Evolutionary conservation across 1,140 invertebrate genomes (phyloP), one percentile per base, ranked within the genome.

Genomic region (Monochamus saltuarius): DNA sequence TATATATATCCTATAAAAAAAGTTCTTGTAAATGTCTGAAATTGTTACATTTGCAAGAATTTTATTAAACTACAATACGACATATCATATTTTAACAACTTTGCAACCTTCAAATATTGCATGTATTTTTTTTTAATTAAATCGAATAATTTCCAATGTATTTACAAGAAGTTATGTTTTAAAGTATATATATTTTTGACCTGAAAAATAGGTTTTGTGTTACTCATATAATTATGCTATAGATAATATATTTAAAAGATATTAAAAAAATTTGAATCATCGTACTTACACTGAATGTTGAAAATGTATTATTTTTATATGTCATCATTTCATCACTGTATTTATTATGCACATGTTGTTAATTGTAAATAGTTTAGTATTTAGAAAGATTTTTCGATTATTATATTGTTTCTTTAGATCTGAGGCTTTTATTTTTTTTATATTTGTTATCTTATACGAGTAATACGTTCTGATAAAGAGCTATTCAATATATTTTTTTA

Each of bases 251-350:
- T n/a, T 38, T 38, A 8, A 38, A 8, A 38, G 37, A 16, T n/a
- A 40, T 11, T 11, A n/a, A 11, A 8, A 38, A 11, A 40, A 40
- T n/a, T 40, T 47, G 11, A 16, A 47, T 47, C 16, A 47, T 47
- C 45, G 45, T 47, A 47, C 45, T 47, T 47, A 47, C 29, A 29
- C 13, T 47, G 6, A 16, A 29, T 13, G 17, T 35, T 51, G 36
- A n/a, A 35, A 4, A 36, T 51, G 36, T 51, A 35, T 51, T 35
- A 51, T 51, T 51, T 51, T 49, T 49, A 17, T 49, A 49, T 49
- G 22, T 29, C 22, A 6, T 6, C 22, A 47, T 19, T 47, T 22
- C 29, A 16, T 37, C 45, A 51, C 11, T 51, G 49, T 51, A 36
- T 51, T 51, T 51, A 51, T 51, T 36, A 37, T 7, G n/a, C 9